These are phyloP conservation scores for Bubo scandiacus DNA, from an alignment of 2,113 vertebrate species.

Conservation along the genomic window DNA sequence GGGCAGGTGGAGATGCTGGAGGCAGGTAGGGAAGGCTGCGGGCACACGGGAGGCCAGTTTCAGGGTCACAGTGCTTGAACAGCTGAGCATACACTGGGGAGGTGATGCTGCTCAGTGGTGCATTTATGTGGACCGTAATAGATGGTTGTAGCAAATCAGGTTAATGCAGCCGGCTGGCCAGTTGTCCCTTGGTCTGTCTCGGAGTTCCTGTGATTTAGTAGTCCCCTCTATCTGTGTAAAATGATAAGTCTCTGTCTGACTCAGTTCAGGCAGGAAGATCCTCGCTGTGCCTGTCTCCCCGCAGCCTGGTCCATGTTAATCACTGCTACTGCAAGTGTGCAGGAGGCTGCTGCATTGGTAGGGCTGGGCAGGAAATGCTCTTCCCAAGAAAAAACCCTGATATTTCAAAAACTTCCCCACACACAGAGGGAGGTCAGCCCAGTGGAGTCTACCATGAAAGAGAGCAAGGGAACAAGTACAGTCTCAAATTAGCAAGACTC, in stretches of 20 bases:
- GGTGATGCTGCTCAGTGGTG: background rate
- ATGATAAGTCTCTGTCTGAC: background rate
- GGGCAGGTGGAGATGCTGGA: background rate
- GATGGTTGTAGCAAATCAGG: background rate
- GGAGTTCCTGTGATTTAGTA: background rate
- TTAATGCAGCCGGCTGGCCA: background rate
- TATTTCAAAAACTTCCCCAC: background rate
- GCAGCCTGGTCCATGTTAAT: fast-evolving
- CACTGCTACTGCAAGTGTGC: background rate
- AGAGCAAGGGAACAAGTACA: background rate
- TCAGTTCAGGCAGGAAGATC: background rate
- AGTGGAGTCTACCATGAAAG: background rate
- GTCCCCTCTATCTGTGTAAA: background rate
- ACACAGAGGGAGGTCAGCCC: background rate
- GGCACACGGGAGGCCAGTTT: no score
- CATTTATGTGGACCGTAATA: background rate
- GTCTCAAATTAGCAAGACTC: background rate
- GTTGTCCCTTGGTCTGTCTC: background rate
- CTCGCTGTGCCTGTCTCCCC: background rate
- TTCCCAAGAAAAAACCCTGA: background rate
- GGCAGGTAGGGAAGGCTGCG: background rate
- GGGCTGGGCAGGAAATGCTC: background rate
- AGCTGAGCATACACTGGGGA: background rate
- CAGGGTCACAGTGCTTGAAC: background rate
- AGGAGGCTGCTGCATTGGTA: background rate